Evolutionary conservation across 2,113 vertebrate species (phyloP).

Genomic region (Talpa occidentalis): DNA sequence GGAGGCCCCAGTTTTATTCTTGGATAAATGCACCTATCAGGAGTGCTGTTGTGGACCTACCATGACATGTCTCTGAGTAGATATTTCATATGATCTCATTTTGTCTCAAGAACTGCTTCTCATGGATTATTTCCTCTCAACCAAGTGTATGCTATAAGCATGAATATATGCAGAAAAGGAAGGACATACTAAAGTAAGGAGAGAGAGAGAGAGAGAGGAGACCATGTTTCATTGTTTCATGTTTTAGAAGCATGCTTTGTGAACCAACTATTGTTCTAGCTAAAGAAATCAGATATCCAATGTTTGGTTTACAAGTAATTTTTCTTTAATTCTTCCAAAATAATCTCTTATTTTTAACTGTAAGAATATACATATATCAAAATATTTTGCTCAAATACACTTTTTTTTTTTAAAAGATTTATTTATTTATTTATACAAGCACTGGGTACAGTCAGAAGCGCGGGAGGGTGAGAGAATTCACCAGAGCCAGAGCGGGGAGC

Average conservation of each 20-base stretch:
- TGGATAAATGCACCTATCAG: background rate
- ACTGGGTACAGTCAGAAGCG: too few relatives aligned
- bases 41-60: background rate
- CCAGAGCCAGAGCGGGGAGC: too few relatives aligned
- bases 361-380: background rate
- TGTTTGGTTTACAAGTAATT: background rate
- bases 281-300: background rate
- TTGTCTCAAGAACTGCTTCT: background rate
- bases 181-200: background rate
- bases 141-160: background rate
- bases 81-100: background rate
- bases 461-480: too few relatives aligned
- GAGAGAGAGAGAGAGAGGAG: too few relatives aligned
- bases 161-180: background rate
- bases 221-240: background rate
- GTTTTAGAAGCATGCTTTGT: background rate
- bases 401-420: too few relatives aligned
- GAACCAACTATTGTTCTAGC: background rate
- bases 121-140: background rate
- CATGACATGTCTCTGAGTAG: background rate
- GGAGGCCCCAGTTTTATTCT: background rate
- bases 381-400: background rate
- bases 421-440: too few relatives aligned
- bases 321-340: background rate
- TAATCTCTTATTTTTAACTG: background rate